A percentile compares a stretch with the other conserved stretches of the same genome.
Conservation (phyloP, 30 jellyfish, hydroid and myxozoan genomes). For the Chrysaora quinquecirrha region DNA sequence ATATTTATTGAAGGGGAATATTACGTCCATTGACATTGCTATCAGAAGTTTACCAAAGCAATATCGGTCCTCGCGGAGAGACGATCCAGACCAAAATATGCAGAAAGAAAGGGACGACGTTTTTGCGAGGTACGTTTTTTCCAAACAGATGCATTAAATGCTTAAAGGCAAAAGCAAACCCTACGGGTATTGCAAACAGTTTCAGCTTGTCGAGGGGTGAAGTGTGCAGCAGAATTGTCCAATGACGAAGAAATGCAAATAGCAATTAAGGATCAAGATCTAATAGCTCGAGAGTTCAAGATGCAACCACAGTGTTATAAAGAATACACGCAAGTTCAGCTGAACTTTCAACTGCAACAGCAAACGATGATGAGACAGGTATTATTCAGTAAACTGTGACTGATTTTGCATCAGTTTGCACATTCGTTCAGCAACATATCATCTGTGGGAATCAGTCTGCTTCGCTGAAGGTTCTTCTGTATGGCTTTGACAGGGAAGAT, state of each 20-base stretch:
- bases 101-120: conserved; percentile 1
- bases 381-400: background rate
- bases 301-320: background rate
- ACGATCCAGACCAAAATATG: background rate
- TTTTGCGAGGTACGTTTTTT: conserved; percentile 1
- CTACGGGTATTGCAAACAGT: conserved; percentile 12
- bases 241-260: conserved; percentile 33
- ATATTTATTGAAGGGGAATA: background rate
- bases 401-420: conserved; percentile 32
- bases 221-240: conserved; percentile 19
- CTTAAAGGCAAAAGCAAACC: conserved; percentile 5
- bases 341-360: background rate
- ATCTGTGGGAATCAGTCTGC: conserved; percentile 35
- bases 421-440: conserved; percentile 20
- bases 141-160: conserved; percentile 24
- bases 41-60: background rate
- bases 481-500: conserved; percentile 44
- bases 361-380: background rate
- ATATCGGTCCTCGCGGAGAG: background rate
- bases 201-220: conserved; percentile 10
- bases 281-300: conserved; percentile 3
- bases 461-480: conserved; percentile 25
- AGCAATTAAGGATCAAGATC: background rate
- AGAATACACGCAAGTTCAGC: background rate
- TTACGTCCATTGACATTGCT: background rate